phyloP scores from a whole-genome alignment of 2,888 invertebrate genomes.

The Microdon myrmicae region DNA sequence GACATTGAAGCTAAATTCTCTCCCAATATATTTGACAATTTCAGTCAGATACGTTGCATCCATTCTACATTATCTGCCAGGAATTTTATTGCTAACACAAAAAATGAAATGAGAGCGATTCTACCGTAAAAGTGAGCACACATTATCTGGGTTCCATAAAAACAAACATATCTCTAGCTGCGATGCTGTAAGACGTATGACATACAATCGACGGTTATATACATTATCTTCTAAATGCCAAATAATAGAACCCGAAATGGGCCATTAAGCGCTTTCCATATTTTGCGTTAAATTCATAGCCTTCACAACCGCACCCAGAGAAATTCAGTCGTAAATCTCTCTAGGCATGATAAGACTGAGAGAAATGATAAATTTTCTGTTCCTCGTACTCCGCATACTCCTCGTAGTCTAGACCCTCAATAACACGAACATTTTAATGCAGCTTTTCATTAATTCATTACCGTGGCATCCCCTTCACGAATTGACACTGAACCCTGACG shows the following conservation, averaged over 20 bases:
- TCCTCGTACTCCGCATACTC: not conserved
- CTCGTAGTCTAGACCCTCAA: not conserved
- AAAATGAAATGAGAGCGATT: too few species aligned
- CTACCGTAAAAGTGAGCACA: too few species aligned
- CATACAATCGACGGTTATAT: too few species aligned
- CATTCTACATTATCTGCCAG: too few species aligned
- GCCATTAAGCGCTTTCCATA: conserved; percentile 36
- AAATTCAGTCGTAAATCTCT: conserved; percentile 49
- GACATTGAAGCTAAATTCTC: too few species aligned
- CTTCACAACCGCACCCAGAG: conserved; percentile 36
- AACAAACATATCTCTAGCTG: too few species aligned
- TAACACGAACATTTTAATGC: conserved; percentile 16
- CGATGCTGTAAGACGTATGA: too few species aligned
- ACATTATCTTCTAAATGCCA: conserved; percentile 8
- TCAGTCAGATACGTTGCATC: too few species aligned
- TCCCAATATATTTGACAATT: too few species aligned
- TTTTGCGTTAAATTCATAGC: conserved; percentile 45
- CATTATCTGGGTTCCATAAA: too few species aligned
- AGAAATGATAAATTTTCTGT: conserved; percentile 27
- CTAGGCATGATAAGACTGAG: conserved; percentile 36
- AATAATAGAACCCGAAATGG: conserved; percentile 24
- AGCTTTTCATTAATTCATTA: conserved; percentile 47
- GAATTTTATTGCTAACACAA: too few species aligned
- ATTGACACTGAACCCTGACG: not conserved
- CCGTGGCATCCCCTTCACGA: conserved; percentile 3